A percentile compares a stretch with the other conserved stretches of the same genome.
Evolutionary conservation across 2,888 invertebrate genomes (phyloP).

Genomic region (Philaethria dido): DNA sequence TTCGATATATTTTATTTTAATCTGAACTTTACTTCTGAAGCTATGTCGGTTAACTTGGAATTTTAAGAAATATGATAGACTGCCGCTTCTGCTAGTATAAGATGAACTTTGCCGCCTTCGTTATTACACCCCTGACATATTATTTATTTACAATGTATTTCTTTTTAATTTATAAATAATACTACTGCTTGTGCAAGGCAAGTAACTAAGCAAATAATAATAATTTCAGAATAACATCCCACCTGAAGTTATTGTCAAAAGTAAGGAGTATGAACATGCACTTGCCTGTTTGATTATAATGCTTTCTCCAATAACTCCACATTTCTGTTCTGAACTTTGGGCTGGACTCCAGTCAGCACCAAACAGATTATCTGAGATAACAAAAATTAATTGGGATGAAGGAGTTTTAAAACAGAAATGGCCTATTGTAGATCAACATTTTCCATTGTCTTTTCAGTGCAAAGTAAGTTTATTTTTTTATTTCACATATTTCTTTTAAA

Average conservation of each 20-base stretch:
- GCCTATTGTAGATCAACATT: constrained; percentile 89
- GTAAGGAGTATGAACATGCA: constrained; percentile 90
- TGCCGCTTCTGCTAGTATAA: too few relatives aligned
- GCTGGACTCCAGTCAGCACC: constrained; percentile 88
- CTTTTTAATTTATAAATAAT: too few relatives aligned
- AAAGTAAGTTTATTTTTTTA: constrained; percentile 74
- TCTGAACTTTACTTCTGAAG: too few relatives aligned
- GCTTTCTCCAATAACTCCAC: constrained; percentile 94
- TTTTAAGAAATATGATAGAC: too few relatives aligned
- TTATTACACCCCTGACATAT: too few relatives aligned
- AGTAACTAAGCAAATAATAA: too few relatives aligned
- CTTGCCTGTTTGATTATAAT: constrained; percentile 92
- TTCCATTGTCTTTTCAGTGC: constrained; percentile 86
- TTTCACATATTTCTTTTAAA: background rate
- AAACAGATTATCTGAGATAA: constrained; percentile 75
- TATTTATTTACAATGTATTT: too few relatives aligned
- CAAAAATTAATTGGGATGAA: constrained; percentile 86
- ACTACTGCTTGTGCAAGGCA: too few relatives aligned
- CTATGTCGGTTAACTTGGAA: too few relatives aligned
- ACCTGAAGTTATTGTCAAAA: constrained; percentile 84
- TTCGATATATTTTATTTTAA: too few relatives aligned
- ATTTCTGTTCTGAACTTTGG: constrained; percentile 97
- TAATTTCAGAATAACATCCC: constrained; percentile 83
- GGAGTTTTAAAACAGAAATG: constrained; percentile 90
- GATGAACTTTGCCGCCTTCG: too few relatives aligned